Evolutionary conservation across 1,140 invertebrate species (phyloP), one percentile per base, ranked within the genome.

Genomic region (Leptopilina clavipes): DNA sequence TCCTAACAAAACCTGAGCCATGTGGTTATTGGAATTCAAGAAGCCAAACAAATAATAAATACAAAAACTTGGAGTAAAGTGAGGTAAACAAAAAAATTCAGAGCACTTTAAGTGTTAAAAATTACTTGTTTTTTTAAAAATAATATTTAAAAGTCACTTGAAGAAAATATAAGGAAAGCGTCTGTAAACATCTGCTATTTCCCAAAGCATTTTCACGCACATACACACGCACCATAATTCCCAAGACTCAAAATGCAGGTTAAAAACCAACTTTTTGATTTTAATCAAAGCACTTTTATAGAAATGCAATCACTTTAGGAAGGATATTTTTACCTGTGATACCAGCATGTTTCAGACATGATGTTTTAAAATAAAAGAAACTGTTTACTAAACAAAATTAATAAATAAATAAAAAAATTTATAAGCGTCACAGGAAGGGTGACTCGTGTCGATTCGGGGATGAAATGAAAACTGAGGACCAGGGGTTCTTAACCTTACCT

Each of bases 401-500:
- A 37, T n/a, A 12, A 22, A 59, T 14, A 31, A 22, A 25, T 31
- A 65, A 65, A 31, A 31, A 5, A n/a, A n/a, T n/a, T n/a, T n/a
- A 25, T 59, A 37, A 65, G 59, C 59, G 25, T 37, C 59, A 31
- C 25, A 40, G 11, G 59, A 31, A 65, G 59, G 59, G 59, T 65
- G 59, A 65, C 19, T 65, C 59, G 59, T 31, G 25, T 25, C 22
- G 11, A 31, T 37, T 65, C 59, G 25, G 59, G 59, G 59, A 65
- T 65, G 59, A 65, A 65, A 59, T 65, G 59, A 65, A 65, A 59
- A 59, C 25, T 37, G 59, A 31, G 18, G 22, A 3, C 59, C 59
- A 65, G 59, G 59, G 71, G 72, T 71, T 79, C 72, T 82, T 85
- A 84, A 85, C 79, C 83, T 84, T 81, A 83, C 77, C 76, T 81